A percentile compares a stretch with the other conserved stretches of the same genome.
Conservation (phyloP, 2,113 vertebrate species). For the Mungos mungo region DNA sequence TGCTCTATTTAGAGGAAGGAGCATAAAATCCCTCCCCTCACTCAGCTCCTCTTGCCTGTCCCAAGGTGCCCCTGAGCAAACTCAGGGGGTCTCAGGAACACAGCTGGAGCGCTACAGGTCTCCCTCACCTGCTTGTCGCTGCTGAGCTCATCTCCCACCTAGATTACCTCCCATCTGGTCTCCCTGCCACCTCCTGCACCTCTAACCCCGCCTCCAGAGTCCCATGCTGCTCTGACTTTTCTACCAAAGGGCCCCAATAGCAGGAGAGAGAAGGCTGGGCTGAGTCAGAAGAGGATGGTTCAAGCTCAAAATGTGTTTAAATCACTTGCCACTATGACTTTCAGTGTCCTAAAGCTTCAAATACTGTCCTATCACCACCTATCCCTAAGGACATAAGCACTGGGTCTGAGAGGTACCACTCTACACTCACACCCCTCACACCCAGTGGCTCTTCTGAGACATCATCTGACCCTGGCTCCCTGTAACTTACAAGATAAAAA, state of each 20-base stretch:
- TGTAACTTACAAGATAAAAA: slow-evolving; percentile 23
- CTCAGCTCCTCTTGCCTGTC: neutral
- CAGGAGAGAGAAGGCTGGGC: neutral
- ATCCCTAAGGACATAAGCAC: neutral
- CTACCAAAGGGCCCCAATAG: neutral
- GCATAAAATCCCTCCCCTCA: neutral
- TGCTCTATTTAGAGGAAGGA: neutral
- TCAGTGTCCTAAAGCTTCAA: neutral
- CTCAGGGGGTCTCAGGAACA: neutral
- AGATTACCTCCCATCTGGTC: neutral
- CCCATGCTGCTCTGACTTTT: neutral
- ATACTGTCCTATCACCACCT: neutral
- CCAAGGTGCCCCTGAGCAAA: neutral
- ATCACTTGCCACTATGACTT: neutral
- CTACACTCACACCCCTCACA: neutral
- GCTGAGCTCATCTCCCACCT: neutral
- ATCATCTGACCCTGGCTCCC: neutral
- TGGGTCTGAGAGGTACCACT: neutral
- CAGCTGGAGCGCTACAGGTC: neutral
- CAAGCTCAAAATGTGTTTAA: neutral
- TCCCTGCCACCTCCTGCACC: neutral
- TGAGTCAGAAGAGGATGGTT: neutral
- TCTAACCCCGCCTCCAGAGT: neutral
- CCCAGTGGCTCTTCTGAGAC: neutral
- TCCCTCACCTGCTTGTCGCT: neutral